phyloP scores from a whole-genome alignment of 2,113 vertebrate genomes.

The Platanista minor region DNA sequence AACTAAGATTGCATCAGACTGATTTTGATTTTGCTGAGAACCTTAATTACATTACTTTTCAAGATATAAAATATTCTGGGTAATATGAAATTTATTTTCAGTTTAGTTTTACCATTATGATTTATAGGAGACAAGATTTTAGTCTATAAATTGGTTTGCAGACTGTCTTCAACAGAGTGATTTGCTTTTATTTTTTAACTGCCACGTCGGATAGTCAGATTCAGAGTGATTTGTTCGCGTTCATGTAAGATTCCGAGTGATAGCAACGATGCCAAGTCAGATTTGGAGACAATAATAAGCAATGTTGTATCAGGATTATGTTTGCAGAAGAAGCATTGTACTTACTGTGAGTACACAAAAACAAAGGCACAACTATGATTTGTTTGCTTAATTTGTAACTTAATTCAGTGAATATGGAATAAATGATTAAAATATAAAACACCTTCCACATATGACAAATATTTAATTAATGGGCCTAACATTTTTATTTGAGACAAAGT shows the following conservation, averaged over 20 bases:
- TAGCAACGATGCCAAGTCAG: background rate
- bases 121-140: constrained; percentile 14
- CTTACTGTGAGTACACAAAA: background rate
- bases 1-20: background rate
- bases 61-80: background rate
- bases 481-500: background rate
- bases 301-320: background rate
- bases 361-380: background rate
- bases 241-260: background rate
- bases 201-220: background rate
- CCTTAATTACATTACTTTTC: background rate
- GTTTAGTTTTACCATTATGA: constrained; percentile 7
- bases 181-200: constrained; percentile 20
- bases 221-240: background rate
- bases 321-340: background rate
- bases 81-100: constrained; percentile 7
- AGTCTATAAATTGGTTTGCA: background rate
- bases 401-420: background rate
- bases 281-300: background rate
- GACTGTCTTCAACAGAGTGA: background rate
- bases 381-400: background rate
- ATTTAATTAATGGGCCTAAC: background rate
- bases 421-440: background rate
- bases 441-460: background rate
- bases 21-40: background rate